phyloP scores from a whole-genome alignment of 2,797 vertebrate genomes.

The Tauraco hartlaubi region DNA sequence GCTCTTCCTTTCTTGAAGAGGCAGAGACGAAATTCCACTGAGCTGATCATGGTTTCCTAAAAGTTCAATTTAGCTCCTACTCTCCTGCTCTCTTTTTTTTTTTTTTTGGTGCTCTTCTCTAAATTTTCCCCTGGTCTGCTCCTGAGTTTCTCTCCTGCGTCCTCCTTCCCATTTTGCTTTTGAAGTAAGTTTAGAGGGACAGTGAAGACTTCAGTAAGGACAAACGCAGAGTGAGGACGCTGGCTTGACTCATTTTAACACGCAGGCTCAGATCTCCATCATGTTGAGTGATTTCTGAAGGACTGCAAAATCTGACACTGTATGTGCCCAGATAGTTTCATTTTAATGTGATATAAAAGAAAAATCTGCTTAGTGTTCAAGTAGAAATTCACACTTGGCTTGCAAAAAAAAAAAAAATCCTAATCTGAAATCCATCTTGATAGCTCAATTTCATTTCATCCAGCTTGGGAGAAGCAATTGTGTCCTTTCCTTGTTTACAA shows the following conservation, averaged over 20 bases:
- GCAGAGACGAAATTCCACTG: background rate
- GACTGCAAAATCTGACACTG: background rate
- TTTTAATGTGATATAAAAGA: conserved; percentile 1
- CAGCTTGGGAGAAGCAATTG: background rate
- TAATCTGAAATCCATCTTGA: conserved; percentile 52
- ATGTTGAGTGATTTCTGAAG: background rate
- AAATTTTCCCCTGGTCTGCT: background rate
- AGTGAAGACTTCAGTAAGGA: background rate
- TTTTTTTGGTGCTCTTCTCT: background rate
- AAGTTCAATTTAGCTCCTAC: background rate
- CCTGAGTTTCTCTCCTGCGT: background rate
- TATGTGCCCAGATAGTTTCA: background rate
- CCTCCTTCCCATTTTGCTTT: background rate
- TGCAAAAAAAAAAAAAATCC: background rate
- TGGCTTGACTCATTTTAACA: background rate
- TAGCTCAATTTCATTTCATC: conserved; percentile 11
- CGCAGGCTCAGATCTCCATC: background rate
- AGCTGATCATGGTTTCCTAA: background rate
- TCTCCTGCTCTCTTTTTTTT: too few relatives aligned
- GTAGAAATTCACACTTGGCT: background rate
- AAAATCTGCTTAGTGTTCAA: background rate
- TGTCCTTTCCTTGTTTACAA: conserved; percentile 34
- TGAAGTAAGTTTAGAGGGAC: background rate
- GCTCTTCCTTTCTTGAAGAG: background rate
- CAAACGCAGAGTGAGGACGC: background rate